phyloP scores from a whole-genome alignment of 2,888 invertebrate genomes.

The Eupithecia vulgata region DNA sequence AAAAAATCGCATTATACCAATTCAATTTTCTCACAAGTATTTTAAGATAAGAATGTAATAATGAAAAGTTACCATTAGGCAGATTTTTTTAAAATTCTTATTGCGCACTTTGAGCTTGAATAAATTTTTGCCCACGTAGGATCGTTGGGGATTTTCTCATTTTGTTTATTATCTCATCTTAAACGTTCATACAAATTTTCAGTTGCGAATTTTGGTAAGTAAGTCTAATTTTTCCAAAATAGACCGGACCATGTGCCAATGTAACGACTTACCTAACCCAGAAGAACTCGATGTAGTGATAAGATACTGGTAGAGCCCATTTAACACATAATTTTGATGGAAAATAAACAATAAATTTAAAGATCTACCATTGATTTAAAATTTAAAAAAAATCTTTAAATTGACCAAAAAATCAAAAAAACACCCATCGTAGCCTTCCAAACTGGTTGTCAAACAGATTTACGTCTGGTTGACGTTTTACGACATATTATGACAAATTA shows the following conservation, averaged over 20 bases:
- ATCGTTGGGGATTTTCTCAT: too few species aligned
- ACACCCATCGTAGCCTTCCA: slow-evolving; percentile 19
- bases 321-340: slow-evolving; percentile 41
- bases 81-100: too few species aligned
- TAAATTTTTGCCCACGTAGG: too few species aligned
- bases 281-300: slow-evolving; percentile 22
- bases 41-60: too few species aligned
- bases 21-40: too few species aligned
- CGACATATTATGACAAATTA: not conserved
- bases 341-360: slow-evolving; percentile 42
- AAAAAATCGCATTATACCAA: too few species aligned
- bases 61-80: too few species aligned
- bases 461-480: not conserved
- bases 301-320: slow-evolving; percentile 16
- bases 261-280: slow-evolving; percentile 19
- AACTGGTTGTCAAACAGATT: slow-evolving; percentile 14
- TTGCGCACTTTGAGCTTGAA: too few species aligned
- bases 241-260: not conserved
- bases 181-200: too few species aligned
- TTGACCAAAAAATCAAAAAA: not conserved
- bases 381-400: not conserved
- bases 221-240: too few species aligned
- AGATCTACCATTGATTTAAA: slow-evolving; percentile 6
- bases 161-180: too few species aligned
- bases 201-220: not conserved